These are phyloP conservation scores for Atherix ibis DNA, from an alignment of 2,888 invertebrate species.

Conservation along the genomic window DNA sequence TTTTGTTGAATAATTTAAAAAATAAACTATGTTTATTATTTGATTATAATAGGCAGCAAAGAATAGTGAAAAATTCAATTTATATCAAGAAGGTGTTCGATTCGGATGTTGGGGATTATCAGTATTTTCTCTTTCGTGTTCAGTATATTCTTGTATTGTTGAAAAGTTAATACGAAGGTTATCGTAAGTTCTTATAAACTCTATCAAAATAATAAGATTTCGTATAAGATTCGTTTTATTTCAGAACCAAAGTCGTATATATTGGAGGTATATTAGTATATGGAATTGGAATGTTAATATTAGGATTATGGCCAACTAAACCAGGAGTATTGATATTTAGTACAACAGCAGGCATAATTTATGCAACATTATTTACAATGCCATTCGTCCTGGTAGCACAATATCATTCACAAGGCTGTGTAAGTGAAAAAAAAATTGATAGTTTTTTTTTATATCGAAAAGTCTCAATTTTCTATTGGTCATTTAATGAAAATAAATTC, in stretches of 20 bases:
- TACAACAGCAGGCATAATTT: slow-evolving; percentile 30
- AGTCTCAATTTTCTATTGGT: too few relatives aligned
- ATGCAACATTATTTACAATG: slow-evolving; percentile 32
- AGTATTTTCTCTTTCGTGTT: slow-evolving; percentile 32
- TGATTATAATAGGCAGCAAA: slow-evolving; percentile 19
- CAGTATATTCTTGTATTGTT: slow-evolving; percentile 28
- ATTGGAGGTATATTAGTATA: slow-evolving; percentile 28
- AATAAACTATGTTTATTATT: neutral
- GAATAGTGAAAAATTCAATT: slow-evolving; percentile 15
- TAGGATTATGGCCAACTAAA: slow-evolving; percentile 30
- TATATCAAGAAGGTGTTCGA: slow-evolving; percentile 30
- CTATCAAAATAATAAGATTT: neutral
- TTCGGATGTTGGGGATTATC: slow-evolving; percentile 34
- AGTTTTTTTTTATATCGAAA: too few relatives aligned
- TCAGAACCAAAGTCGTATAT: slow-evolving; percentile 25
- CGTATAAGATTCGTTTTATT: slow-evolving; percentile 3
- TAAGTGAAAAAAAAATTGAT: slow-evolving; percentile 22
- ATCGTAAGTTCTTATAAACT: slow-evolving; percentile 26
- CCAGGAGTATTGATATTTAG: slow-evolving; percentile 30
- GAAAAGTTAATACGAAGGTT: slow-evolving; percentile 28
- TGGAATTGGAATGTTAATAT: slow-evolving; percentile 30
- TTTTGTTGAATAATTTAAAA: neutral
- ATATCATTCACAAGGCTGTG: slow-evolving; percentile 32
- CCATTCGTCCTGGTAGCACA: slow-evolving; percentile 31
- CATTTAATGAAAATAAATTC: too few relatives aligned